Percentiles rank a stretch among this genome's conserved stretches.
These are phyloP conservation scores for Oriolus oriolus DNA, from an alignment of 2,113 vertebrate species.

Conservation along the genomic window DNA sequence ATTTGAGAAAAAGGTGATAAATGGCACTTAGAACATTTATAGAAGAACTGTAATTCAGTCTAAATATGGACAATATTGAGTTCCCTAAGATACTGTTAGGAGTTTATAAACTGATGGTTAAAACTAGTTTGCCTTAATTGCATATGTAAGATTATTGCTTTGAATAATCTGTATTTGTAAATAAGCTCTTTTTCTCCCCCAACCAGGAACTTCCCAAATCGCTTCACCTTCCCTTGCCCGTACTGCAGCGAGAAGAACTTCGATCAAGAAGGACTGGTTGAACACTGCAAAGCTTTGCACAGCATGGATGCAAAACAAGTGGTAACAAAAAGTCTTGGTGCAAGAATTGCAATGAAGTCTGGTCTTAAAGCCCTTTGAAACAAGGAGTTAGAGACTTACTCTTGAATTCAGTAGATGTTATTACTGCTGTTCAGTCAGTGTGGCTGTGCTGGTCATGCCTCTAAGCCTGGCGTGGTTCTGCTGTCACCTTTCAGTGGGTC, in stretches of 20 bases:
- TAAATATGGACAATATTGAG: background rate
- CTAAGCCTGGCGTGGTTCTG: background rate
- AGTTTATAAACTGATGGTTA: background rate
- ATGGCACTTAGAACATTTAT: background rate
- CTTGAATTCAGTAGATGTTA: background rate
- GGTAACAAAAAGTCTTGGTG: slow-evolving; percentile 65
- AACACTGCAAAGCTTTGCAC: slow-evolving; percentile 90
- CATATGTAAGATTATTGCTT: background rate
- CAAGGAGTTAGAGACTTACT: background rate
- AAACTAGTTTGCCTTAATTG: background rate
- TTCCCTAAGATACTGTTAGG: background rate
- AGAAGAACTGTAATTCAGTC: background rate
- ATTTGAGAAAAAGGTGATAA: background rate
- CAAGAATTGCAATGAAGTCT: background rate
- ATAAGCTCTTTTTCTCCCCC: background rate
- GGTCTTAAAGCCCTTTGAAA: slow-evolving; percentile 2
- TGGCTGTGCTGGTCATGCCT: background rate
- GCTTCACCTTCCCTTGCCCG: slow-evolving; percentile 93
- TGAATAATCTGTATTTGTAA: background rate
- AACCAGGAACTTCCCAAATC: slow-evolving; percentile 87
- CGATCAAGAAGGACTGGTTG: slow-evolving; percentile 92
- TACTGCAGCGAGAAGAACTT: slow-evolving; percentile 93
- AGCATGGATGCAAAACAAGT: slow-evolving; percentile 87
- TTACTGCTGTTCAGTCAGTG: background rate
- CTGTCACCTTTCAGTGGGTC: background rate